Conservation (phyloP, 2,888 invertebrate genomes). For the Podabrus alpinus region DNA sequence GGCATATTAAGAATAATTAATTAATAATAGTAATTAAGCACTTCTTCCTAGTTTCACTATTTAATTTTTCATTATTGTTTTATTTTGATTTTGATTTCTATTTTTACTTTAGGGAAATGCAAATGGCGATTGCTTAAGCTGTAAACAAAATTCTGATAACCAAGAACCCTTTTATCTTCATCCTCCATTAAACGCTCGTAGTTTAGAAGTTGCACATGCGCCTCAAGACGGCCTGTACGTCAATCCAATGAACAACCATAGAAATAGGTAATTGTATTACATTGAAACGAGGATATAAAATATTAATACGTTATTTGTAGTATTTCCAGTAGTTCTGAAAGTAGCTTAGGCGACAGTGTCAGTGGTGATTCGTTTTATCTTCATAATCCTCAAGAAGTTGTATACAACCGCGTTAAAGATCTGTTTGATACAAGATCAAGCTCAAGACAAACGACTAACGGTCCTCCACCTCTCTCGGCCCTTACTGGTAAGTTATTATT, state of each 20-base stretch:
- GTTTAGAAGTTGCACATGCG: slow-evolving; percentile 54
- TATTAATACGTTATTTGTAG: slow-evolving; percentile 36
- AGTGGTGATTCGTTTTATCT: slow-evolving; percentile 79
- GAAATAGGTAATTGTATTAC: slow-evolving; percentile 48
- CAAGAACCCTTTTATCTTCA: slow-evolving; percentile 76
- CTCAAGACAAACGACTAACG: slow-evolving; percentile 33
- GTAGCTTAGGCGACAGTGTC: slow-evolving; percentile 60
- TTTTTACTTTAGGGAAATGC: slow-evolving; percentile 43
- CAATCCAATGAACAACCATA: slow-evolving; percentile 73
- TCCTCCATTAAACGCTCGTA: slow-evolving; percentile 60
- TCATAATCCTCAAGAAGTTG: slow-evolving; percentile 79
- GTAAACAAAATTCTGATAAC: slow-evolving; percentile 46
- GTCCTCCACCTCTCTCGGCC: slow-evolving; percentile 51
- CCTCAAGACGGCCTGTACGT: slow-evolving; percentile 82
- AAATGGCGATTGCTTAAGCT: slow-evolving; percentile 52
- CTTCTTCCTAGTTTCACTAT: too few species aligned
- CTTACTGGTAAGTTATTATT: slow-evolving; percentile 50
- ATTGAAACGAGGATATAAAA: neutral
- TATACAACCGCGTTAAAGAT: slow-evolving; percentile 83
- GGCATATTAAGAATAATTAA: too few species aligned
- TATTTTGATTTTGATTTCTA: neutral
- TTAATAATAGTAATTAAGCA: too few species aligned
- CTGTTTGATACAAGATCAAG: slow-evolving; percentile 68
- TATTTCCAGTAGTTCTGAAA: slow-evolving; percentile 50
- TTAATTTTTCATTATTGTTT: neutral